phyloP scores from a whole-genome alignment of 2,888 invertebrate genomes.

The Tromatobia lineatoria region DNA sequence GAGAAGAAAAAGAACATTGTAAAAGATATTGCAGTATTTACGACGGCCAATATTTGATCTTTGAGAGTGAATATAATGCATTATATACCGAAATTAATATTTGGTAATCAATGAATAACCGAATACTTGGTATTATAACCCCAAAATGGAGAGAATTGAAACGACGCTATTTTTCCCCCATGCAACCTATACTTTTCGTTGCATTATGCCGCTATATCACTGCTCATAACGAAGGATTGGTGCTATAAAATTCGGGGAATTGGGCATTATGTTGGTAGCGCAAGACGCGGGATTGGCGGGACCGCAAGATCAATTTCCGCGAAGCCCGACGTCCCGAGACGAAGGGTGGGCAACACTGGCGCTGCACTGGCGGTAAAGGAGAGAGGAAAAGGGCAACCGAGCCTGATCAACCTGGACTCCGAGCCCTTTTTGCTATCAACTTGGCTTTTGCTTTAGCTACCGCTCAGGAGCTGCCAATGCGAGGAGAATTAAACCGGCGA shows the following conservation, averaged over 20 bases:
- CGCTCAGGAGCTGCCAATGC: constrained; percentile 48
- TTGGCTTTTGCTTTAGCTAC: constrained; percentile 6
- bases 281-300: constrained; percentile 57
- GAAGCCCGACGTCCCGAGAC: constrained; percentile 61
- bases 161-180: not conserved
- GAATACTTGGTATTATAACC: not conserved
- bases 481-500: constrained; percentile 68
- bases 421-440: constrained; percentile 66
- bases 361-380: constrained; percentile 18
- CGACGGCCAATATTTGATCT: no score
- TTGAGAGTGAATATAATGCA: no score
- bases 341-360: constrained; percentile 48
- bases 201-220: constrained; percentile 32
- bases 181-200: constrained; percentile 34
- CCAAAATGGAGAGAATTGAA: not conserved
- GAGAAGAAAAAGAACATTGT: no score
- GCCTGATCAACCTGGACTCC: constrained; percentile 17
- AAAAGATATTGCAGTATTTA: no score
- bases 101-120: no score
- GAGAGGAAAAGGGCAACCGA: constrained; percentile 15
- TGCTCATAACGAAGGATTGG: constrained; percentile 49
- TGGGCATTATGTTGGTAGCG: constrained; percentile 52
- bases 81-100: no score
- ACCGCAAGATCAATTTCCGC: constrained; percentile 75
- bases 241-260: constrained; percentile 65